These are phyloP conservation scores for Siniperca chuatsi DNA, from an alignment of 2,113 vertebrate species.

Conservation along the genomic window DNA sequence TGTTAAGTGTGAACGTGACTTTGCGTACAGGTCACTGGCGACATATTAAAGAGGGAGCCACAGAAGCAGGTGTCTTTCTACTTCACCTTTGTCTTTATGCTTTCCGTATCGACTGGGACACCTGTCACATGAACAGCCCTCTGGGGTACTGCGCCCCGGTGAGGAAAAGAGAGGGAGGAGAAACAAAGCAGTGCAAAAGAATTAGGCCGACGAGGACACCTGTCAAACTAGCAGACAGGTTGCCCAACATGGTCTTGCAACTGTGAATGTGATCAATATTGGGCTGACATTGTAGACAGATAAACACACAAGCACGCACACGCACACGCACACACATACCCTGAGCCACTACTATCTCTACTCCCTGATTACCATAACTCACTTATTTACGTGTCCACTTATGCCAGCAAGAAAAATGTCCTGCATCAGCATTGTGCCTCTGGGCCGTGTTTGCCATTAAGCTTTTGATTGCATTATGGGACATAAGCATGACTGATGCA, in stretches of 20 bases:
- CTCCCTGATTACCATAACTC: constrained; percentile 73
- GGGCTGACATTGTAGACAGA: constrained; percentile 49
- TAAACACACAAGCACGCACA: background rate
- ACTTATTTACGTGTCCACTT: constrained; percentile 76
- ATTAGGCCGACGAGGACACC: constrained; percentile 77
- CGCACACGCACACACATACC: background rate
- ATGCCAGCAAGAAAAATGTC: constrained; percentile 77
- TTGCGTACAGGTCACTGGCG: constrained; percentile 2
- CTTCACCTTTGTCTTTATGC: constrained; percentile 56
- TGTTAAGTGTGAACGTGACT: constrained; percentile 1
- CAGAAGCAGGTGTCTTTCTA: constrained; percentile 55
- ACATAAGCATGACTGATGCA: constrained; percentile 83
- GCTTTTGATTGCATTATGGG: constrained; percentile 82
- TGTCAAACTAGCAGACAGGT: constrained; percentile 74
- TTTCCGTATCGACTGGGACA: constrained; percentile 54
- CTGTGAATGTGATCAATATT: constrained; percentile 74
- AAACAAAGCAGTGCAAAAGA: constrained; percentile 54
- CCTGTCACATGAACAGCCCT: constrained; percentile 68
- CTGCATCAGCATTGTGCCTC: constrained; percentile 75
- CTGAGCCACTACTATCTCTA: constrained; percentile 39
- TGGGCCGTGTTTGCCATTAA: constrained; percentile 76
- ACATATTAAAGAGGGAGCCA: constrained; percentile 49
- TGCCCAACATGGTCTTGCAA: constrained; percentile 48
- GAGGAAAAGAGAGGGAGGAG: constrained; percentile 54
- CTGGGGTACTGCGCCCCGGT: constrained; percentile 40